A percentile compares a stretch with the other conserved stretches of the same genome.
phyloP scores from a whole-genome alignment of 2,113 vertebrate species.

The Corvus hawaiiensis region DNA sequence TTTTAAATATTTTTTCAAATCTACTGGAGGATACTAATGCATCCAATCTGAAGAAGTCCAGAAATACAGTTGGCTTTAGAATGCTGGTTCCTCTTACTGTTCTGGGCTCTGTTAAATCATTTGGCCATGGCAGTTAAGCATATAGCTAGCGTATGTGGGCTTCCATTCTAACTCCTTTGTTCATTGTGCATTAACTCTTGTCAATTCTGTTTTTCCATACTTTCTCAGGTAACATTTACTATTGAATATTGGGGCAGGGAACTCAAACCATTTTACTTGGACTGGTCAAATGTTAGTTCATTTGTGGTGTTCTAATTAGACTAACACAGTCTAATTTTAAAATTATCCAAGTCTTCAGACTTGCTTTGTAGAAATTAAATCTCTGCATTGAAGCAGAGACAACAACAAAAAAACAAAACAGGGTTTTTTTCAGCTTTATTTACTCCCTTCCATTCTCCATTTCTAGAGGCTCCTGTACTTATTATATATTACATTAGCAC shows the following conservation, averaged over 20 bases:
- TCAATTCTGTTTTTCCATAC: not conserved
- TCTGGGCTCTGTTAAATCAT: not conserved
- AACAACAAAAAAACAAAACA: not conserved
- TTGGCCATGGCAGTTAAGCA: not conserved
- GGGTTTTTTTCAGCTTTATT: not conserved
- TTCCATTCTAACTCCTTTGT: not conserved
- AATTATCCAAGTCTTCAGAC: not conserved
- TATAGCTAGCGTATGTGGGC: not conserved
- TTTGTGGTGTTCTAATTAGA: not conserved
- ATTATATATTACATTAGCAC: not conserved
- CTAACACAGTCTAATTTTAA: not conserved
- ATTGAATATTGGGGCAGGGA: not conserved
- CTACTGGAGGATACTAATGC: not conserved
- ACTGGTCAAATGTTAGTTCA: not conserved
- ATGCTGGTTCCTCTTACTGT: not conserved
- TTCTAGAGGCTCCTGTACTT: not conserved
- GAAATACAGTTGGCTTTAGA: not conserved
- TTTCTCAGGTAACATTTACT: not conserved
- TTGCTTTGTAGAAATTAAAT: not conserved
- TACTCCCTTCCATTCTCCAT: not conserved
- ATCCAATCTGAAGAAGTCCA: not conserved
- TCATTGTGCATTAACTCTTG: not conserved
- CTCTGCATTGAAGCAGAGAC: not conserved
- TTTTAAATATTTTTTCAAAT: not conserved
- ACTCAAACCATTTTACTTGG: not conserved